A percentile compares a stretch with the other conserved stretches of the same genome.
phyloP scores from a whole-genome alignment of 53 echinoderm and acorn worm species.

The Antedon mediterranea region DNA sequence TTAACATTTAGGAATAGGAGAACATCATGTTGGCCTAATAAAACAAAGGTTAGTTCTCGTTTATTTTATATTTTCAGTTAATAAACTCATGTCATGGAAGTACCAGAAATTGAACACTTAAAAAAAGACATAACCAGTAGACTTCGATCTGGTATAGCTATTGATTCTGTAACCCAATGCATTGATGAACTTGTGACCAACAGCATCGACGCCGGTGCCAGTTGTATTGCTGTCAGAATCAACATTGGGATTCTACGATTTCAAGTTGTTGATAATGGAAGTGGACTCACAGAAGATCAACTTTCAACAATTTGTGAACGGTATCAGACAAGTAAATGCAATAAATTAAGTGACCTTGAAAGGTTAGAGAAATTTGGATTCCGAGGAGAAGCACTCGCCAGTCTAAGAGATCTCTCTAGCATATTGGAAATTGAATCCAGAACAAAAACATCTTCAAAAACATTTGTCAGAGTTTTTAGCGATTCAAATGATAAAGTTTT shows the following conservation, averaged over 20 bases:
- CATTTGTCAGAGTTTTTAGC: constrained; percentile 50
- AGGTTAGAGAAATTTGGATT: constrained; percentile 59
- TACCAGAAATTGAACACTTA: background rate
- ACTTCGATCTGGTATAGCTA: constrained; percentile 70
- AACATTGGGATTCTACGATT: constrained; percentile 51
- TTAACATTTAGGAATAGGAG: too few relatives aligned
- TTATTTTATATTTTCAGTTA: too few relatives aligned
- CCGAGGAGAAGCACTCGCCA: constrained; percentile 85
- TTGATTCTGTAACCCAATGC: constrained; percentile 66
- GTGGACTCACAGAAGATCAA: constrained; percentile 40
- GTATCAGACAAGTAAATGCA: constrained; percentile 91
- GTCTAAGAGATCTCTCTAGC: constrained; percentile 60
- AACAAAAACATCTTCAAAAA: constrained; percentile 29
- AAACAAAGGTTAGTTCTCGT: too few relatives aligned
- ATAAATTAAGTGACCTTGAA: constrained; percentile 46
- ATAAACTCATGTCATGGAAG: too few relatives aligned
- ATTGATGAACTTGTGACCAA: constrained; percentile 81
- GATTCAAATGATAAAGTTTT: constrained; percentile 45
- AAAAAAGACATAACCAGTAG: background rate
- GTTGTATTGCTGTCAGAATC: constrained; percentile 75
- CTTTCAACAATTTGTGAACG: constrained; percentile 50
- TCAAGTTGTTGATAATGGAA: constrained; percentile 93
- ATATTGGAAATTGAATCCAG: constrained; percentile 72
- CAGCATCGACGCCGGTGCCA: constrained; percentile 75
- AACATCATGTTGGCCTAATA: too few relatives aligned